Conservation (phyloP, 2,888 invertebrate genomes). For the Pseudococcus viburni region DNA sequence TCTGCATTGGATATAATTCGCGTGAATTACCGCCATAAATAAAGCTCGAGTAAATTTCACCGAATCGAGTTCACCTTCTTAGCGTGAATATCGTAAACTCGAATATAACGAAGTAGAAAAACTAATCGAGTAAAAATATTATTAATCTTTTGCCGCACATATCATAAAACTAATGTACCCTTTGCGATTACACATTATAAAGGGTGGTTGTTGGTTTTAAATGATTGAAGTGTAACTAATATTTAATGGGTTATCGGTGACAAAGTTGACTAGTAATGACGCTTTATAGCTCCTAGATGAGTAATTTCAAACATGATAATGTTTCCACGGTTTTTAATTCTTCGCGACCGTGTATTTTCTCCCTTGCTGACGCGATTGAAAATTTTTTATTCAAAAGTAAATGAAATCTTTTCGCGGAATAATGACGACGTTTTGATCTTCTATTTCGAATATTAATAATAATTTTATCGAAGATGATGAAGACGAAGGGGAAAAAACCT, state of each 20-base stretch:
- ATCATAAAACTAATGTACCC: constrained; percentile 3
- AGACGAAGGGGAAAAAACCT: not conserved
- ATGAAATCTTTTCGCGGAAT: not conserved
- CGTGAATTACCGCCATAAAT: constrained; percentile 26
- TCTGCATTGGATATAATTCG: constrained; percentile 39
- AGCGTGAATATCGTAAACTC: not conserved
- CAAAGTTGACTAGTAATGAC: not conserved
- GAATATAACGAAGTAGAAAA: not conserved
- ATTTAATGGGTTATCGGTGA: constrained; percentile 13
- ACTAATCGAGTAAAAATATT: not conserved
- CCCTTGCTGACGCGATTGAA: not conserved
- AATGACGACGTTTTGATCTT: not conserved
- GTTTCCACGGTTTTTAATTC: not conserved
- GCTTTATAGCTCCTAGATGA: constrained; percentile 25
- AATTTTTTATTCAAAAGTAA: constrained; percentile 18
- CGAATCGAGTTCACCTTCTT: not conserved
- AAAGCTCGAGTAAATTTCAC: not conserved
- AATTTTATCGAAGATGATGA: not conserved
- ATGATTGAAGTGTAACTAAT: constrained; percentile 20
- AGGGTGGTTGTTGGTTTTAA: not conserved
- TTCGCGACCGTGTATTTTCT: not conserved
- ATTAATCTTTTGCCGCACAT: not conserved
- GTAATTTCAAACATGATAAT: constrained; percentile 3
- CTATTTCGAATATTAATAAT: not conserved
- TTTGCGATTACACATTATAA: not conserved